Evolutionary conservation across 2,888 invertebrate species (phyloP), one percentile per base, ranked within the genome.

Genomic region (Caenorhabditis panamensis): DNA sequence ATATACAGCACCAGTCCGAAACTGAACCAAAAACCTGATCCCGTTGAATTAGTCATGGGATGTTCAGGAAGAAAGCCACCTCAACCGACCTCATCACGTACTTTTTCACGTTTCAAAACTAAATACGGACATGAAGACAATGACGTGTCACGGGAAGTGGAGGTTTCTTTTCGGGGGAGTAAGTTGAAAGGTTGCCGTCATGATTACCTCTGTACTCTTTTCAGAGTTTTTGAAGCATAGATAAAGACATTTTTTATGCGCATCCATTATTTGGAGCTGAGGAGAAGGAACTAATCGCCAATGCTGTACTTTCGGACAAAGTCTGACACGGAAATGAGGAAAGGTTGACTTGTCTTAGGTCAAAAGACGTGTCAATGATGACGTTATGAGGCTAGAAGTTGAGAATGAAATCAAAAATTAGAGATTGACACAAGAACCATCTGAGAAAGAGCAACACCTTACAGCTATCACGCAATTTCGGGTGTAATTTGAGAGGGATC

Each of bases 401-500:
- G 24, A 37, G 37, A 20, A 56, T 41, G 54, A 44, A 56, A 59
- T 61, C 51, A 61, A 66, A 73, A 73, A 73, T 66, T 56, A 63
- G 41, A 73, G 73, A 51, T 66, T 64, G 73, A 58, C 49, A 64
- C 59, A 51, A 51, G 51, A 73, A 64, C 73, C 73, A 51, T 51
- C 31, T 16, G 31, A 4, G 47, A 16, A 2, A 41, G 41, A 41
- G 1, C 11, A 28, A 28, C 28, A n/a, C 31, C 31, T 41, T 62
- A 63, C 71, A 28, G 61, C 44, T 44, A 63, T 61, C 78, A 72
- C 72, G 78, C 78, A 44, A 79, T 79, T 73, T 62, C 61, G 58
- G 66, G 61, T 72, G 79, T 72, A 79, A 79, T 72, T 49, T 22
- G 72, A 79, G 72, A 79, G 24, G 66, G 75, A 72, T 72, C 72